These are phyloP conservation scores for Darevskia mixta DNA, from an alignment of 2,797 vertebrate species.

Conservation along the genomic window DNA sequence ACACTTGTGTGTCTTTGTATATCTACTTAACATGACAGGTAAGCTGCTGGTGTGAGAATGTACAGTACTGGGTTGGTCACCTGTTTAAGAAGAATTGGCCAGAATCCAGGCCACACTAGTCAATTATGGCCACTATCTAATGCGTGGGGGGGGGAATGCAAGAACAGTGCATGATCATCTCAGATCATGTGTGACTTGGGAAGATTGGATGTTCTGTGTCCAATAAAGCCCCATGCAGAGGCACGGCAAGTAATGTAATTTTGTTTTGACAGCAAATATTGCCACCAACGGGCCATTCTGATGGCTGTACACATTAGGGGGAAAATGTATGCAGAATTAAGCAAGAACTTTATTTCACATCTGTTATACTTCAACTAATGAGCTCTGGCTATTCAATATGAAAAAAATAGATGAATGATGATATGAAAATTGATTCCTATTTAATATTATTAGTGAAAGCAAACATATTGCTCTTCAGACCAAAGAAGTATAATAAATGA, in stretches of 20 bases:
- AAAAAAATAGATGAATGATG: constrained; percentile 52
- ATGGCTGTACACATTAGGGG: constrained; percentile 1
- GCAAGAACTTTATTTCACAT: neutral
- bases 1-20: neutral
- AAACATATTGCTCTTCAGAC: constrained; percentile 57
- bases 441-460: constrained; percentile 49
- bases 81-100: neutral
- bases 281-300: neutral
- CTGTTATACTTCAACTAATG: constrained; percentile 40
- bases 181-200: neutral
- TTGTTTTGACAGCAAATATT: constrained; percentile 20
- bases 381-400: constrained; percentile 44
- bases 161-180: neutral
- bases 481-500: constrained; percentile 60
- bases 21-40: neutral
- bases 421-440: constrained; percentile 57
- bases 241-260: neutral
- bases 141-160: neutral
- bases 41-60: neutral
- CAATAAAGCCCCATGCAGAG: neutral
- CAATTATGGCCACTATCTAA: neutral
- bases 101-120: neutral
- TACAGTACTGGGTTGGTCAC: neutral
- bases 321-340: neutral
- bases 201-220: neutral